Base-by-base conservation (phyloP, 2,113 vertebrate species). In the Rousettus leschenaultii region DNA sequence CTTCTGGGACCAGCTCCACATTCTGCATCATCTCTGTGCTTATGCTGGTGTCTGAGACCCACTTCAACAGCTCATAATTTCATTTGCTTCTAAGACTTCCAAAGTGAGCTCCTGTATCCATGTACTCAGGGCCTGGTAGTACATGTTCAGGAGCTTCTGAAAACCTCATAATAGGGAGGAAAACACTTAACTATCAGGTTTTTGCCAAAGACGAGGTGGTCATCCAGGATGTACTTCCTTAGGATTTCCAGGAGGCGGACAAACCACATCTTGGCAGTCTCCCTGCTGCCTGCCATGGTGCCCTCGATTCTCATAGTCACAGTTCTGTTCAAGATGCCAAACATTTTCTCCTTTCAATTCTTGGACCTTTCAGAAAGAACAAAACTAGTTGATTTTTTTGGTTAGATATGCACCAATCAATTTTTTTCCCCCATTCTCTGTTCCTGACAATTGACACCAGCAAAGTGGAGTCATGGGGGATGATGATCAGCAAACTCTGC, bases 211-310 rank as follows among this genome's bases (percentile, higher is more conserved):
- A 99, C 97, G 35, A 99, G 98, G 88, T 99, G 98, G 88, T 99
- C 99, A 75, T 99, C 99, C 63, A 99, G 97, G 79, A 99, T 99
- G 0, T 99, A 99, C 96, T 99, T 99, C 82, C 99, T 98, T 22
- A 99, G 99, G 95, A 99, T 99, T 98, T 99, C 99, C 19, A 99
- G 98, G 48, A 99, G 99, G 24, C 99, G 99, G 77, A 99, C 99
- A 19, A 99, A 98, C 99, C 99, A 99, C 99, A 99, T 99, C 97
- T 99, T 99, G 97, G 99, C 99, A 5, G 98, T 99, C 94, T 99
- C 99, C 63, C 99, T 98, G 0, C 99, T 99, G 86, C 99, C 99
- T 2, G 99, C 97, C 98, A 99, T 99, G 43, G 99, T 99, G 82
- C 99, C 98, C 97, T 99, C 99, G 6, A 99, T 99, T 89, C 99